Base-by-base conservation (phyloP, 2,888 invertebrate species). In the Nomada hirtipes region DNA sequence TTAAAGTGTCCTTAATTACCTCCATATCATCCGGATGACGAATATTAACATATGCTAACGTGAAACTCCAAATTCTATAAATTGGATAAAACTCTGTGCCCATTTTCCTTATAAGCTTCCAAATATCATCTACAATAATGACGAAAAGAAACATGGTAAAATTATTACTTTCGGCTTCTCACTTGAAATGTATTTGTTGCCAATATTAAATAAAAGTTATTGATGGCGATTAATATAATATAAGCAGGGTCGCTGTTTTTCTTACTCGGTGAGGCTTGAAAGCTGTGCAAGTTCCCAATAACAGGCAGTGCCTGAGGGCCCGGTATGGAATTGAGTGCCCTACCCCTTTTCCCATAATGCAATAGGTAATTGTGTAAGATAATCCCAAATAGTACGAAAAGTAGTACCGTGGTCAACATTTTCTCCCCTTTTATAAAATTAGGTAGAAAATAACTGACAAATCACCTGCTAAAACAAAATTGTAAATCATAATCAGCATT, bases 251-350 rank as follows among this genome's bases (percentile, higher is more conserved):
- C 4, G n/a, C 18, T 15, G 50, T 1, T 18, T 53, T 60, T 73
- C 73, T 70, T 86, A 88, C 90, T 77, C 83, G 63, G 63, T 11
- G 87, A 26, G 57, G 76, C 61, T 23, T 85, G 68, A 2, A 85
- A 68, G 11, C 13, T 59, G 0, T 68, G 29, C 63, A 87, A 0
- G 78, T 90, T 89, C 2, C 91, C 91, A 13, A 91, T 1, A 0
- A 91, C 0, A 4, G 90, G 91, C 4, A 80, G 9, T 10, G 70
- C 61, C 1, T 57, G 72, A 15, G 92, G 91, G 18, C 94, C 94
- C 0, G 94, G 94, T 76, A 94, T 91, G 85, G 84, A 91, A 55
- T 89, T 83, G 0, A 94, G 79, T 0, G 91, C 65, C 68, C 89
- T 84, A 1, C 88, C 91, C 18, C 26, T 44, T 78, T 84, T 84